A percentile compares a stretch with the other conserved stretches of the same genome.
Conservation (phyloP, 2,888 invertebrate genomes). For the Hirtodrosophila duncani region DNA sequence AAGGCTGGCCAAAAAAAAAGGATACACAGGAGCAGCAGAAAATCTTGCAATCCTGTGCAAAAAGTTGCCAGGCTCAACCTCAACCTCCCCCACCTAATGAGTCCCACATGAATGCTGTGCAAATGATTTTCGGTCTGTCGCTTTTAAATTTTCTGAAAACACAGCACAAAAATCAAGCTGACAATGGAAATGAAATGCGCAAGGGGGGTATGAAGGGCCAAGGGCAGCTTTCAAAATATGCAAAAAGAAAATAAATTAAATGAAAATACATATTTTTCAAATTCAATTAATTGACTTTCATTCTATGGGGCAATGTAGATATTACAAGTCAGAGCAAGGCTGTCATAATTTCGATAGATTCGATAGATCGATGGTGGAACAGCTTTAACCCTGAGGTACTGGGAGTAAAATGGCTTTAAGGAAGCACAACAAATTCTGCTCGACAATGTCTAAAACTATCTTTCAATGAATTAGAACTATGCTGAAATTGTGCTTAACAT, state of each 20-base stretch:
- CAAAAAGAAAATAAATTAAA: slow-evolving; percentile 20
- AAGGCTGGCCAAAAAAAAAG: not conserved
- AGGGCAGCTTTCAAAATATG: slow-evolving; percentile 19
- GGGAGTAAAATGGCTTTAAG: no score
- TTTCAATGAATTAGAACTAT: no score
- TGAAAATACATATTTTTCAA: slow-evolving; percentile 3
- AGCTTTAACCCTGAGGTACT: no score
- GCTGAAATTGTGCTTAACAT: no score
- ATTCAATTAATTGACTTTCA: slow-evolving; percentile 1
- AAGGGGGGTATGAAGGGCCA: not conserved
- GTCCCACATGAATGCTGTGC: slow-evolving; percentile 51
- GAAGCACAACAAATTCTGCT: no score
- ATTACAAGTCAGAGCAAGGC: no score
- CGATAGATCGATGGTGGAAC: no score
- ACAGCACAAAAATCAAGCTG: not conserved
- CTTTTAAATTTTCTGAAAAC: slow-evolving; percentile 29
- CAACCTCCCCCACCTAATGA: slow-evolving; percentile 42
- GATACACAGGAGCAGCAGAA: slow-evolving; percentile 3
- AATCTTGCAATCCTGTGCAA: slow-evolving; percentile 9
- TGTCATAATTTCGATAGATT: no score
- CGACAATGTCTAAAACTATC: no score
- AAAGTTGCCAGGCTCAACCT: slow-evolving; percentile 7
- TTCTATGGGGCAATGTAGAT: not conserved
- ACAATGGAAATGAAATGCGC: not conserved
- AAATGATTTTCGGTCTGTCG: slow-evolving; percentile 56